Conservation (phyloP, 2,113 vertebrate species). For the Apodemus sylvaticus region DNA sequence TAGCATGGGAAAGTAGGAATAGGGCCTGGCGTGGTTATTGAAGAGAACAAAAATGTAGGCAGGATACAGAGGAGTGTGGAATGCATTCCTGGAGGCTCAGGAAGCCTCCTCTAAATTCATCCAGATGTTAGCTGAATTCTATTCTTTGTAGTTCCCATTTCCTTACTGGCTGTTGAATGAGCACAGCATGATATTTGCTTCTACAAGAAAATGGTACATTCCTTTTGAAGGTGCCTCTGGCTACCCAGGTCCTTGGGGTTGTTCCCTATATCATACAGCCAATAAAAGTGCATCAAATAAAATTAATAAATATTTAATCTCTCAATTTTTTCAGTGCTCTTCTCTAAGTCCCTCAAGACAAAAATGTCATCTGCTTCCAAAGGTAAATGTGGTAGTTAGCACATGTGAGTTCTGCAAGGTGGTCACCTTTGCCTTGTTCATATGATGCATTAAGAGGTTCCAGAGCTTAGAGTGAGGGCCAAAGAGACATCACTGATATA, state of each 20-base stretch:
- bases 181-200: background rate
- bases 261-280: background rate
- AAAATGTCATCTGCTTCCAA: background rate
- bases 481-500: background rate
- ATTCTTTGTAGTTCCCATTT: background rate
- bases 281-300: background rate
- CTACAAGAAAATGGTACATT: background rate
- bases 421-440: background rate
- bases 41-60: background rate
- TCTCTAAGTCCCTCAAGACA: background rate
- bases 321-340: background rate
- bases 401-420: background rate
- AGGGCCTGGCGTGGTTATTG: fast-evolving
- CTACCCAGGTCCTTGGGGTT: background rate
- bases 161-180: background rate
- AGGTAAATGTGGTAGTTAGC: background rate
- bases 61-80: background rate
- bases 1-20: background rate
- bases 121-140: background rate
- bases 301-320: background rate
- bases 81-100: background rate
- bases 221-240: background rate
- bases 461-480: background rate
- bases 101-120: background rate
- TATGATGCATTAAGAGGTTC: background rate